Evolutionary conservation across 2,888 invertebrate species (phyloP), one percentile per base, ranked within the genome.

Genomic region (Sarcophaga carnaria): DNA sequence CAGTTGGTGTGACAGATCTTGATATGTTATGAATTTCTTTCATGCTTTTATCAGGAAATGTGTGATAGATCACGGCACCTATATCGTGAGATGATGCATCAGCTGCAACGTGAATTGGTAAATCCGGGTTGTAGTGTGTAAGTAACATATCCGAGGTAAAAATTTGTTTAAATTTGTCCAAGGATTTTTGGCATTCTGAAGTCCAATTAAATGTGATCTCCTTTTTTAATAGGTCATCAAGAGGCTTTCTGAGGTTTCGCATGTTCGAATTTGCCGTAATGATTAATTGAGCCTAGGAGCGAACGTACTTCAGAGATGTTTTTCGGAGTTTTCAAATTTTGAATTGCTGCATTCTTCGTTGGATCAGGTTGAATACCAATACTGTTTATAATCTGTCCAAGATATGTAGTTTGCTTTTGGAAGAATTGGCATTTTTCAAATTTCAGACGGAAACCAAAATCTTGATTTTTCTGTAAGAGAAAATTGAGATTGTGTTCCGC

Each of bases 151-250:
- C 72, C 20, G 72, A 72, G 2, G 59, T 60, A 11, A 80, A 45
- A 47, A 81, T 80, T 17, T 62, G 6, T 37, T 90, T 88, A 14
- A 89, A 85, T 67, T 78, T 22, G 12, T 86, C 59, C 22, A 89
- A 77, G 3, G 74, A 69, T 25, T 67, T n/a, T 22, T 85, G 63
- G 54, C 72, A 80, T 47, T 83, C 77, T 54, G 37, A 3, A 11
- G 83, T 71, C 85, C 88, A 87, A 22, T 49, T 71, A 27, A 76
- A 66, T 4, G n/a, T 6, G 17, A 66, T 25, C 5, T 59, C 76
- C 27, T 76, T 64, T 54, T 72, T 59, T 20, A 72, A 17, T 14
- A 72, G 62, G 17, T 62, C 45, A 37, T 77, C 60, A 22, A 77
- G 77, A 54, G 66, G 76, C 66, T 66, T 76, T 54, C 76, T 22